Conservation (phyloP, 2,797 vertebrate genomes). For the Pempheris klunzingeri region DNA sequence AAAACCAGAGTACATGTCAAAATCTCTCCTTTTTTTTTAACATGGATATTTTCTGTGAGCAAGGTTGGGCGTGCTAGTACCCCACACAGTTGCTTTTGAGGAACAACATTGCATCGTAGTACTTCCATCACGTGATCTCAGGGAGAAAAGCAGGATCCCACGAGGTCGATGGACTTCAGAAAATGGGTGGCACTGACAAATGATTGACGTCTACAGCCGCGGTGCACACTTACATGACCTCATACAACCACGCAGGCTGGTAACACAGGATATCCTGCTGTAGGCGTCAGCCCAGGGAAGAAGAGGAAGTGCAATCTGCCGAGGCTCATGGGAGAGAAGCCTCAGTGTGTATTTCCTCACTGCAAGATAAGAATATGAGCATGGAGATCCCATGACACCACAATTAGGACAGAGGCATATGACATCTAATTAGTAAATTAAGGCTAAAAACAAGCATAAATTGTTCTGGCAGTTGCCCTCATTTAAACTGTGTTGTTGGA, state of each 20-base stretch:
- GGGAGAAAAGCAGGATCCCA: conserved; percentile 12
- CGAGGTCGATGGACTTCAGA: neutral
- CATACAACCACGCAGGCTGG: conserved; percentile 35
- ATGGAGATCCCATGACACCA: neutral
- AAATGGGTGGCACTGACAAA: neutral
- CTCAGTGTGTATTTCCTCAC: conserved; percentile 6
- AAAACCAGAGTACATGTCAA: conserved; percentile 20
- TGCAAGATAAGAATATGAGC: neutral
- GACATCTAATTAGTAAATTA: neutral
- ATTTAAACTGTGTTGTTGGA: neutral
- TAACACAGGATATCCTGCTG: conserved; percentile 81
- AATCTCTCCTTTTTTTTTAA: conserved; percentile 7
- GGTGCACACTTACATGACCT: conserved; percentile 20
- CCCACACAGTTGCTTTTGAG: conserved; percentile 16
- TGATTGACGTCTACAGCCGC: conserved; percentile 13
- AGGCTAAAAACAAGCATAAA: neutral
- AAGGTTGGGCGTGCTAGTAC: neutral
- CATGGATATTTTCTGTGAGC: neutral
- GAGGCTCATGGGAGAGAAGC: conserved; percentile 24
- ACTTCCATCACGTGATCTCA: conserved; percentile 13
- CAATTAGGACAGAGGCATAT: neutral
- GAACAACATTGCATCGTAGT: neutral
- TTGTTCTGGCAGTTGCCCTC: no score
- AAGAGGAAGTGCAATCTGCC: conserved; percentile 71
- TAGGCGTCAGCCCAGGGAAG: conserved; percentile 55